Conservation (phyloP, 2,888 invertebrate species). For the Ormyrus nitidulus region DNA sequence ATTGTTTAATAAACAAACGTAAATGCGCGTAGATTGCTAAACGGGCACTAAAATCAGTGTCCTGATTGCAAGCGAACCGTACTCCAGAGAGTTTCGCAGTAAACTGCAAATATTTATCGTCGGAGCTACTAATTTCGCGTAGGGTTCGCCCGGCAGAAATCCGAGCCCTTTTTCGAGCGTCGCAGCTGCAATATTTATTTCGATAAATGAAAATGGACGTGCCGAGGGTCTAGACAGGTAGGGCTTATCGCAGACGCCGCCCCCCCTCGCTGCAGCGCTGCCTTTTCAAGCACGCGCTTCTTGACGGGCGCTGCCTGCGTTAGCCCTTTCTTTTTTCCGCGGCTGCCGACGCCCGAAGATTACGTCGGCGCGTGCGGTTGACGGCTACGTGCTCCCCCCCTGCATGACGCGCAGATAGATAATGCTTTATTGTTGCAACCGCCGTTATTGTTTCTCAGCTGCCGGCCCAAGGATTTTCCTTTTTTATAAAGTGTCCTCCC, state of each 20-base stretch:
- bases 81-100: too few relatives aligned
- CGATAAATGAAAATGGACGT: slow-evolving; percentile 13
- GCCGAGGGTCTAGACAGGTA: background rate
- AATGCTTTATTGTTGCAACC: slow-evolving; percentile 11
- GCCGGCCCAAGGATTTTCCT: too few relatives aligned
- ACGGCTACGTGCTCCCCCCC: background rate
- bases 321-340: slow-evolving; percentile 31
- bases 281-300: slow-evolving; percentile 15
- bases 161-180: too few relatives aligned
- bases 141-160: too few relatives aligned
- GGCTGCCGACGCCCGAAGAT: slow-evolving; percentile 9
- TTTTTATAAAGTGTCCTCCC: too few relatives aligned
- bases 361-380: slow-evolving; percentile 43
- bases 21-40: too few relatives aligned
- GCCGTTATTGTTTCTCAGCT: too few relatives aligned
- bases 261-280: background rate
- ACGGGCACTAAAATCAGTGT: too few relatives aligned
- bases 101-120: too few relatives aligned
- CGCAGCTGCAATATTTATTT: slow-evolving; percentile 13
- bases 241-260: background rate
- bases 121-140: too few relatives aligned
- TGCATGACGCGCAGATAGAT: background rate
- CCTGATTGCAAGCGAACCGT: too few relatives aligned
- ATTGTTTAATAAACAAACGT: too few relatives aligned
- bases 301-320: slow-evolving; percentile 28